Base-by-base conservation (phyloP, 2,888 invertebrate species). In the Dioctria linearis region DNA sequence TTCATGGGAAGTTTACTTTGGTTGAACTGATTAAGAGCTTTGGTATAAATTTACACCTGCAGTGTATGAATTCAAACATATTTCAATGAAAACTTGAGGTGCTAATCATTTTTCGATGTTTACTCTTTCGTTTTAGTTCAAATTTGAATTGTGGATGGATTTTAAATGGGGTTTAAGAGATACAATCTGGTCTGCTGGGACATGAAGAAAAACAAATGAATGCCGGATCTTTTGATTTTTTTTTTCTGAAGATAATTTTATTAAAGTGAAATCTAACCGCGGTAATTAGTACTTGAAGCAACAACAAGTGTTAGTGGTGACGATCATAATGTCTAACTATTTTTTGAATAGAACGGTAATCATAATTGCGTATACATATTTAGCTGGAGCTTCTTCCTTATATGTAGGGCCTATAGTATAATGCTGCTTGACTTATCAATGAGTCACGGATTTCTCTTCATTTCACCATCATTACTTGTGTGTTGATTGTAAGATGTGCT, bases 1-100 rank as follows among this genome's bases (percentile, higher is more conserved):
- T 67, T 67, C 67, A 8, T 25, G 43, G 46, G 67, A 67, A 67
- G 67, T 49, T 67, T 25, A 43, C 42, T 67, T 25, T 46, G 67
- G 43, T 67, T 46, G 46, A 67, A 67, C 67, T 67, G 67, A 67
- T 67, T 67, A 67, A 67, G 67, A 67, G 67, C 67, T 67, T 67
- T 46, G 67, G 46, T 9, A 25, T 46, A 67, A 67, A 67, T 67
- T 67, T 13, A 67, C 46, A 43, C 67, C 46, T 67, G 42, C 67
- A 9, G 1, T 9, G 4, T 46, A 46, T 4, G 25, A 46, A 43
- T 8, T 3, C 25, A 25, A 42, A 8, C 25, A 46, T 13, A 43
- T 67, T 66, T 37, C 46, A 8, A 25, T 43, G 46, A 67, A 67
- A 13, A 8, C 43, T 9, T 8, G 43, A 67, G 67, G 67, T 46